Evolutionary conservation across 1,140 invertebrate genomes (phyloP).

Genomic region (Zophobas morio): DNA sequence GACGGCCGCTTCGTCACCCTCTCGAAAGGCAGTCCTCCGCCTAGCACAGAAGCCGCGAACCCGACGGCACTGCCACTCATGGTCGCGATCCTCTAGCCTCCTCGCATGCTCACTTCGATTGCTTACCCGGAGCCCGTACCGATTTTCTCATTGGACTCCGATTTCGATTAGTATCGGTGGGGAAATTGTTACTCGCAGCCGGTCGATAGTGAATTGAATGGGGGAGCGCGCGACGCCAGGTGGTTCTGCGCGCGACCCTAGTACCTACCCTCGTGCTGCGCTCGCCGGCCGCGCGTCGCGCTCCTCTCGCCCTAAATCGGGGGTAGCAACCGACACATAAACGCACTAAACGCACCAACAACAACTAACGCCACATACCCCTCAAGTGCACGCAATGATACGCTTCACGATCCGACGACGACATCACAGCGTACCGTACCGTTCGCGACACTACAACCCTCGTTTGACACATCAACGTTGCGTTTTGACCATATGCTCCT

Average conservation of each 20-base stretch:
- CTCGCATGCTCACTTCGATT: slow-evolving; percentile 56
- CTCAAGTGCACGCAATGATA: slow-evolving; percentile 13
- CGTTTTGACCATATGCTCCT: no score
- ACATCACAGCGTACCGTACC: no score
- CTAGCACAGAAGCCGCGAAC: slow-evolving; percentile 43
- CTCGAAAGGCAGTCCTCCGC: slow-evolving; percentile 27
- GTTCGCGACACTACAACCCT: no score
- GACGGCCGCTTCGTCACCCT: slow-evolving; percentile 49
- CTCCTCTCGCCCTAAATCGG: slow-evolving; percentile 42
- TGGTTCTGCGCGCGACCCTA: slow-evolving; percentile 65
- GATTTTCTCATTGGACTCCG: slow-evolving; percentile 59
- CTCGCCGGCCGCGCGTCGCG: slow-evolving; percentile 55
- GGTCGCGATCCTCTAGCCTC: slow-evolving; percentile 49
- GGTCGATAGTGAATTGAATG: slow-evolving; percentile 68
- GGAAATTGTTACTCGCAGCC: slow-evolving; percentile 63
- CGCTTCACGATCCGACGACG: slow-evolving; percentile 15
- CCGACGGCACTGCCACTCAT: slow-evolving; percentile 47
- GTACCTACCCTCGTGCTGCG: slow-evolving; percentile 65
- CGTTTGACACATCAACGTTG: no score
- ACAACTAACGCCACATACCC: slow-evolving; percentile 16
- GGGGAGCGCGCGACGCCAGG: slow-evolving; percentile 67
- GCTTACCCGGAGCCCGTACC: slow-evolving; percentile 55
- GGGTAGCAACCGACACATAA: slow-evolving; percentile 34
- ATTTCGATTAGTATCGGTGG: slow-evolving; percentile 64
- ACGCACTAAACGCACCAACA: slow-evolving; percentile 28